A percentile compares a stretch with the other conserved stretches of the same genome.
Conservation (phyloP, 1,140 invertebrate species). For the Drosophila ananassae region DNA sequence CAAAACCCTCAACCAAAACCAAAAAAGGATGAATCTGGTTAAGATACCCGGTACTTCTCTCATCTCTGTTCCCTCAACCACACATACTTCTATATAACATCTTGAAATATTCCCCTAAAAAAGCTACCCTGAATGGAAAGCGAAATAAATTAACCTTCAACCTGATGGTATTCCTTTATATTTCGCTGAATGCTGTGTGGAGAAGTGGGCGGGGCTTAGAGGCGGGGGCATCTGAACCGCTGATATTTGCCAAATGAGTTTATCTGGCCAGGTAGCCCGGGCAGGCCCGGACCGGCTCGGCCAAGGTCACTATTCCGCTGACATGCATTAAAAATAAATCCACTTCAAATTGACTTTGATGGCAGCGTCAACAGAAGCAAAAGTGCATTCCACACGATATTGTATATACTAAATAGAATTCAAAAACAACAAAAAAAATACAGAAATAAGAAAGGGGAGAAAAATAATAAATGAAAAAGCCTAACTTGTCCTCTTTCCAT, state of each 20-base stretch:
- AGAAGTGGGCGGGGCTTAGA: background rate
- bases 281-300: background rate
- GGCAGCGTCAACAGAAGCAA: slow-evolving; percentile 22
- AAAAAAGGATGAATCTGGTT: too few species aligned
- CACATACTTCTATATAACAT: background rate
- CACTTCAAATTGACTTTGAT: slow-evolving; percentile 54
- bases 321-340: slow-evolving; percentile 53
- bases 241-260: slow-evolving; percentile 46
- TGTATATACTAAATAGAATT: background rate
- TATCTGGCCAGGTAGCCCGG: background rate
- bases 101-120: background rate
- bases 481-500: slow-evolving; percentile 24
- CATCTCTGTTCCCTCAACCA: too few species aligned
- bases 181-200: background rate
- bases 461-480: slow-evolving; percentile 8
- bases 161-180: slow-evolving; percentile 2
- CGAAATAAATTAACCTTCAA: slow-evolving; percentile 29
- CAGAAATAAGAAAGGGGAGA: background rate
- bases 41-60: too few species aligned
- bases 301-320: slow-evolving; percentile 36
- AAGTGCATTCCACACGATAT: slow-evolving; percentile 18
- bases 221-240: background rate
- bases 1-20: too few species aligned
- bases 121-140: background rate
- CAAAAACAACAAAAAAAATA: background rate